Conservation (phyloP, 2,888 invertebrate genomes). For the Lasioglossum oenotherae region DNA sequence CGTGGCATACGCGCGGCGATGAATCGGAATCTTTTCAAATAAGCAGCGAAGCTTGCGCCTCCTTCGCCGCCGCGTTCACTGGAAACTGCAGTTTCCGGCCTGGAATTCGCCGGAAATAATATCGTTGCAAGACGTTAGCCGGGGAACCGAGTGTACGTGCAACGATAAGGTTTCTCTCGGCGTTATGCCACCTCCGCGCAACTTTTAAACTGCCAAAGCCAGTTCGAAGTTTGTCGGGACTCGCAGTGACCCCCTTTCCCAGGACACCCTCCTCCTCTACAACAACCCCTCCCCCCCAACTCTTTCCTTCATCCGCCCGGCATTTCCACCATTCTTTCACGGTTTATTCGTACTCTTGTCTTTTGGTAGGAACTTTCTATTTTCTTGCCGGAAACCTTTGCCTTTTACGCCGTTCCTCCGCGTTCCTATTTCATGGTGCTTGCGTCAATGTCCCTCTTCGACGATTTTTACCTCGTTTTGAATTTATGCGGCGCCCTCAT, state of each 20-base stretch:
- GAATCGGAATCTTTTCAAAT: constrained; percentile 59
- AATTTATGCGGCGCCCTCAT: background rate
- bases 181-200: constrained; percentile 64
- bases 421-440: constrained; percentile 1
- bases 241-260: constrained; percentile 41
- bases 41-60: constrained; percentile 60
- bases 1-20: constrained; percentile 34
- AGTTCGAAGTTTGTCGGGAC: constrained; percentile 66
- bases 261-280: background rate
- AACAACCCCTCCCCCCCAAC: background rate
- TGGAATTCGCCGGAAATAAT: constrained; percentile 74
- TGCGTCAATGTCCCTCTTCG: background rate
- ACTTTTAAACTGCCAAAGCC: constrained; percentile 77
- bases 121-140: constrained; percentile 58
- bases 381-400: constrained; percentile 1
- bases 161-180: constrained; percentile 60
- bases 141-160: constrained; percentile 52
- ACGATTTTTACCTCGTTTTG: background rate
- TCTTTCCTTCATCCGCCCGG: background rate
- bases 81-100: constrained; percentile 65
- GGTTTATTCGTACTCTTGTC: constrained; percentile 1
- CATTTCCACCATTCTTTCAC: background rate
- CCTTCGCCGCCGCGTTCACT: constrained; percentile 40
- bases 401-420: constrained; percentile 2
- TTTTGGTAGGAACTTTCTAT: background rate